Evolutionary conservation across 2,113 vertebrate species (phyloP).

Genomic region (Pomatostomus ruficeps): DNA sequence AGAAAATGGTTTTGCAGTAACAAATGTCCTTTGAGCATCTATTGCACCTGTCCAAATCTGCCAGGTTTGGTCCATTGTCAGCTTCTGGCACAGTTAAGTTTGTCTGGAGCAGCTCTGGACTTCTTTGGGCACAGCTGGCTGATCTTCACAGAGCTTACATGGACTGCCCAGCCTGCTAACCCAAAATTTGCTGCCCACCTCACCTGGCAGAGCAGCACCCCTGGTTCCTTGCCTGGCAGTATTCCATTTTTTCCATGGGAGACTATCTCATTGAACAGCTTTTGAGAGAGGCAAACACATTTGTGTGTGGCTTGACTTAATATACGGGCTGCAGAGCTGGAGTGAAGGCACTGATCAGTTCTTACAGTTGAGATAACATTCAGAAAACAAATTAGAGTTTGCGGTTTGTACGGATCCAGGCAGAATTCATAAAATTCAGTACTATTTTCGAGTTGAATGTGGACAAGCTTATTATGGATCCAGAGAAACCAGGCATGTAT

Average conservation of each 20-base stretch:
- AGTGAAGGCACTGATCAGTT: slow-evolving; percentile 6
- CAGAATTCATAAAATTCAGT: slow-evolving; percentile 9
- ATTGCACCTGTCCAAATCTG: neutral
- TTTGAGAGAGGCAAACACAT: neutral
- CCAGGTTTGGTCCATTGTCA: neutral
- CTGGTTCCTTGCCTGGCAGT: neutral
- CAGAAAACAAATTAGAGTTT: slow-evolving; percentile 40
- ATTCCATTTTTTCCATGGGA: neutral
- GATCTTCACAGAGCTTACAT: neutral
- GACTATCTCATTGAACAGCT: neutral
- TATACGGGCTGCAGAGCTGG: neutral
- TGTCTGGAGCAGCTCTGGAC: neutral
- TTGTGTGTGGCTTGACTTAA: neutral
- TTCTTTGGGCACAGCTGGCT: neutral
- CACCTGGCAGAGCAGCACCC: neutral
- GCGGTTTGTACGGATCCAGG: neutral
- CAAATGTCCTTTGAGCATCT: neutral
- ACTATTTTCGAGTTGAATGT: neutral
- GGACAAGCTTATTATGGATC: neutral
- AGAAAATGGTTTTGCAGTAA: neutral
- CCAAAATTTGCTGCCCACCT: neutral
- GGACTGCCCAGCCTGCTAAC: neutral
- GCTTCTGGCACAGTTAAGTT: neutral
- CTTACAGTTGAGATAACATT: slow-evolving; percentile 28
- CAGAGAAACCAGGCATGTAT: neutral